These are phyloP conservation scores for Spodoptera exigua DNA, from an alignment of 2,888 invertebrate species.

Conservation along the genomic window DNA sequence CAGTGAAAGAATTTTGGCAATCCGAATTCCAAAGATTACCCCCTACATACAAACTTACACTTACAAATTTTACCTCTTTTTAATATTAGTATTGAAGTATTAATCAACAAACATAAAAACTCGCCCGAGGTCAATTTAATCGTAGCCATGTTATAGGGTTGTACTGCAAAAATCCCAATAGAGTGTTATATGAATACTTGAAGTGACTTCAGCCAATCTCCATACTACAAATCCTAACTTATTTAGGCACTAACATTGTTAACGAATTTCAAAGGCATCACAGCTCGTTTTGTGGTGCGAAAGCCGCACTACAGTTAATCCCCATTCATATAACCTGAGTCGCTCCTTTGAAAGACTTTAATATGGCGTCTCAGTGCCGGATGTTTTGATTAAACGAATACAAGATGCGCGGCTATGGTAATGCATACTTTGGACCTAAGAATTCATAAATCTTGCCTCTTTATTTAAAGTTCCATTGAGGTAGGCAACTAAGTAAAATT, in stretches of 20 bases:
- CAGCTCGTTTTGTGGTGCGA: constrained; percentile 37
- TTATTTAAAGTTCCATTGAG: constrained; percentile 3
- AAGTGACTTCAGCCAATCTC: background rate
- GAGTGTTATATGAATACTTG: background rate
- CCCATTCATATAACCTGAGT: constrained; percentile 48
- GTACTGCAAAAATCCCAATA: too few relatives aligned
- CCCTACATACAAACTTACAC: too few relatives aligned
- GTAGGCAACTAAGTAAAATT: background rate
- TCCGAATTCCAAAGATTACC: too few relatives aligned
- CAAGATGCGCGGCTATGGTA: constrained; percentile 44
- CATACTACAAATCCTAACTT: constrained; percentile 14
- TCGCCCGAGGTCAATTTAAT: too few relatives aligned
- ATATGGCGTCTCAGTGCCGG: constrained; percentile 40
- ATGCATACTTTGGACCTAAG: constrained; percentile 31
- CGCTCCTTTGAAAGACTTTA: constrained; percentile 48
- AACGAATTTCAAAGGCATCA: constrained; percentile 36
- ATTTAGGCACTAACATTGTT: constrained; percentile 31
- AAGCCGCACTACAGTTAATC: constrained; percentile 51
- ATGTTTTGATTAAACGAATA: constrained; percentile 55
- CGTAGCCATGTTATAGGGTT: too few relatives aligned
- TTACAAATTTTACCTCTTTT: too few relatives aligned
- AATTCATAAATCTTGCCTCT: constrained; percentile 30
- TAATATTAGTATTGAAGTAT: too few relatives aligned
- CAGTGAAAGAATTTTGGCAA: too few relatives aligned
- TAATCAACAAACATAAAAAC: too few relatives aligned